A percentile compares a stretch with the other conserved stretches of the same genome.
Conservation (phyloP, 2,113 vertebrate genomes). For the Hippocampus mohnikei region DNA sequence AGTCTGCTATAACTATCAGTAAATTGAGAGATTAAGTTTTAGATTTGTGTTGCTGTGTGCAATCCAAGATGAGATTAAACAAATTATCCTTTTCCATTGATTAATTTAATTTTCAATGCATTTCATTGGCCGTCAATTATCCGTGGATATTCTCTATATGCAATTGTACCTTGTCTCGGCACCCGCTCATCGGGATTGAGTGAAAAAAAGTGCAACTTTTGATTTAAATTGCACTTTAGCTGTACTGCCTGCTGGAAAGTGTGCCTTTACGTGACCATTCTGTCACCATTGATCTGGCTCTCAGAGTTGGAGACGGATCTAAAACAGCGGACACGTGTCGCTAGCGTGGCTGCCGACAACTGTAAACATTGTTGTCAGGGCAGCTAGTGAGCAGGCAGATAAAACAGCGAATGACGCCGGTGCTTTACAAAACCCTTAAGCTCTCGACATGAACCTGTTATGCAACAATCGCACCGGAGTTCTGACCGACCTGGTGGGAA, state of each 20-base stretch:
- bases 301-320: constrained; percentile 47
- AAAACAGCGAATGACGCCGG: constrained; percentile 53
- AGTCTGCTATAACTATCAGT: no score
- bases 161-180: no score
- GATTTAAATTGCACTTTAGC: no score
- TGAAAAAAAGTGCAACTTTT: no score
- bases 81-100: no score
- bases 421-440: constrained; percentile 55
- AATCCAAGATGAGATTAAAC: no score
- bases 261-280: not conserved
- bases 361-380: constrained; percentile 36
- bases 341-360: constrained; percentile 41
- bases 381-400: constrained; percentile 46
- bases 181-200: no score
- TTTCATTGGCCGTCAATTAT: no score
- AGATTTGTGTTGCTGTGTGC: no score
- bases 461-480: constrained; percentile 39
- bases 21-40: no score
- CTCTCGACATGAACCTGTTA: constrained; percentile 56
- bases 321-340: constrained; percentile 47
- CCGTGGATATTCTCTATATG: no score
- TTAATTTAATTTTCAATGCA: no score
- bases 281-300: constrained; percentile 30
- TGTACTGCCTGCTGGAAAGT: not conserved
- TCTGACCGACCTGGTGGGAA: constrained; percentile 33